These are phyloP conservation scores for Myripristis jacobus DNA, from an alignment of 2,797 vertebrate species.

Conservation along the genomic window DNA sequence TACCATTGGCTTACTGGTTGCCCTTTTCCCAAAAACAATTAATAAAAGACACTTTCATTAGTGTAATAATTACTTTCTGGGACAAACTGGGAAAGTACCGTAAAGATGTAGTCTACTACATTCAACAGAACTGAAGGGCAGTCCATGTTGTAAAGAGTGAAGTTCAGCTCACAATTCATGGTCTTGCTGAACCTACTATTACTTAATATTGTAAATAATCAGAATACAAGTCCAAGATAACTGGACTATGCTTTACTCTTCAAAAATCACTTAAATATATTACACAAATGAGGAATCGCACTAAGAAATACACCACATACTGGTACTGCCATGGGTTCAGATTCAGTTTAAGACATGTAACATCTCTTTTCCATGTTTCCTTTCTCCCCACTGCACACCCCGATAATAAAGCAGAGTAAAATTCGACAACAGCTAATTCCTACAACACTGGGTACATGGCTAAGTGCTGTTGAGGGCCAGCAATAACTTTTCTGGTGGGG, in stretches of 20 bases:
- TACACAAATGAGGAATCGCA: slow-evolving; percentile 1
- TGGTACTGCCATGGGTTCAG: not conserved
- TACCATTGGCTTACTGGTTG: not conserved
- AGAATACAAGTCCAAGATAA: not conserved
- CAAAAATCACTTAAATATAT: not conserved
- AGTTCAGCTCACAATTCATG: not conserved
- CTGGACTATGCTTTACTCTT: not conserved
- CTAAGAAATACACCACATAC: too few species aligned
- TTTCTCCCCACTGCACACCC: not conserved
- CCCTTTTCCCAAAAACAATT: not conserved
- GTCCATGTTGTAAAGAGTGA: not conserved
- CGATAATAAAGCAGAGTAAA: not conserved
- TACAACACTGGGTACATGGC: slow-evolving; percentile 22
- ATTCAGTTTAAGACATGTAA: not conserved
- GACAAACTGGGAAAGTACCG: not conserved
- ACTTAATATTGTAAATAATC: not conserved
- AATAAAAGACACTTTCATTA: too few species aligned
- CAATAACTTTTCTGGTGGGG: slow-evolving; percentile 43
- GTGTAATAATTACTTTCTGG: not conserved
- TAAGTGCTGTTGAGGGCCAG: slow-evolving; percentile 53
- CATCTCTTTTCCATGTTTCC: not conserved
- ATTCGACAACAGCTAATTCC: slow-evolving; percentile 18
- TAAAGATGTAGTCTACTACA: not conserved
- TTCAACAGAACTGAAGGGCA: not conserved
- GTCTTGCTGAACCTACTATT: not conserved